Percentiles rank a stretch among this genome's conserved stretches.
Conservation (phyloP, 2,888 invertebrate genomes). For the Beris chalybata region DNA sequence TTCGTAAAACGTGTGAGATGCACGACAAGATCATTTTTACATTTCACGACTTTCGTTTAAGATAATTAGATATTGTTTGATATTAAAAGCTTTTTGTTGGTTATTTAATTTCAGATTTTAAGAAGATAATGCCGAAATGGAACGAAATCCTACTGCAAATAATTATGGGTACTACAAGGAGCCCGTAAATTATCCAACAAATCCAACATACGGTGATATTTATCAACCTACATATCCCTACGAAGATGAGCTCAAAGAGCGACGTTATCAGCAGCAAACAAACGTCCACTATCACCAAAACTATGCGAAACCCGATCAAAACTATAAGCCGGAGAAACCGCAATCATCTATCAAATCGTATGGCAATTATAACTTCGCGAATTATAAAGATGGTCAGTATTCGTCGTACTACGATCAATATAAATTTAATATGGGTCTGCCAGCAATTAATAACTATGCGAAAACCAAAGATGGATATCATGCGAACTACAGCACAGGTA, state of each 20-base stretch:
- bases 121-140: slow-evolving; percentile 30
- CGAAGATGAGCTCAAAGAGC: slow-evolving; percentile 26
- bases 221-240: slow-evolving; percentile 38
- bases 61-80: too few relatives aligned
- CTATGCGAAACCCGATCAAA: slow-evolving; percentile 13
- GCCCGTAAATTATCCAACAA: slow-evolving; percentile 36
- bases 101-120: slow-evolving; percentile 17
- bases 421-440: slow-evolving; percentile 44
- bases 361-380: slow-evolving; percentile 18
- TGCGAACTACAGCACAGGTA: slow-evolving; percentile 16
- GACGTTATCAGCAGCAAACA: slow-evolving; percentile 39
- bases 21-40: too few relatives aligned
- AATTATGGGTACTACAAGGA: slow-evolving; percentile 37
- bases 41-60: too few relatives aligned
- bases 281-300: slow-evolving; percentile 14
- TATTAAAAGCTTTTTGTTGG: too few relatives aligned
- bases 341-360: slow-evolving; percentile 25
- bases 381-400: slow-evolving; percentile 30
- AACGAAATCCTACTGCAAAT: slow-evolving; percentile 25
- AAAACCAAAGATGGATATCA: slow-evolving; percentile 27
- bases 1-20: too few relatives aligned
- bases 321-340: slow-evolving; percentile 25
- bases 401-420: slow-evolving; percentile 43
- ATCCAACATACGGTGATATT: slow-evolving; percentile 38
- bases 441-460: slow-evolving; percentile 23